Conservation (phyloP, 2,797 vertebrate species). For the Micrastur ruficollis region DNA sequence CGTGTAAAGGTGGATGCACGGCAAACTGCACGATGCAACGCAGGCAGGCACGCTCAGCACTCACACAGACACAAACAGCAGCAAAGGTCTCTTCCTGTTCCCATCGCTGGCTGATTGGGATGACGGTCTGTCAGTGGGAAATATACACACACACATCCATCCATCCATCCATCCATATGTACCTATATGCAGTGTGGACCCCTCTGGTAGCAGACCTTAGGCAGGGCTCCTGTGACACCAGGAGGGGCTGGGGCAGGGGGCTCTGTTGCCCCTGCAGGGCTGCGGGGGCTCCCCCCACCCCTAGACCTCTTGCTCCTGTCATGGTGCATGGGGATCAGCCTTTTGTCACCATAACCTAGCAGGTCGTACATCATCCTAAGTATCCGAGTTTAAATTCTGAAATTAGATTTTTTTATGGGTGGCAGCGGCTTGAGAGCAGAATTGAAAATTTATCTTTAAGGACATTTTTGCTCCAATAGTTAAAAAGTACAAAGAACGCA, state of each 20-base stretch:
- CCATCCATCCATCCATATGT: too few species aligned
- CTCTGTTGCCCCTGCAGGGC: background rate
- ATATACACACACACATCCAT: fast-evolving
- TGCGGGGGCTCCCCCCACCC: background rate
- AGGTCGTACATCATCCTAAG: background rate
- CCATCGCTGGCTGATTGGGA: background rate
- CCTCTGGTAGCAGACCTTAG: background rate
- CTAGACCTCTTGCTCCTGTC: background rate
- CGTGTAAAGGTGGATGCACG: fast-evolving
- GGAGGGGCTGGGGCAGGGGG: background rate
- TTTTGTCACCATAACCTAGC: background rate
- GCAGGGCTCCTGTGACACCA: background rate
- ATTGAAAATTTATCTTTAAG: background rate
- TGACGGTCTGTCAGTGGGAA: background rate
- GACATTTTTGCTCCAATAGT: background rate
- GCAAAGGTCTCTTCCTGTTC: background rate
- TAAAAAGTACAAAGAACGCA: background rate
- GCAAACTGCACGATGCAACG: fast-evolving
- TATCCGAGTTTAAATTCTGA: background rate
- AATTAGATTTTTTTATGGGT: background rate
- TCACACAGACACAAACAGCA: background rate
- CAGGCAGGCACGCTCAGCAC: fast-evolving
- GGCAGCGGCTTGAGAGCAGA: background rate
- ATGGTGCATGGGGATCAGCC: too few species aligned
- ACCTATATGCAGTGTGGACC: fast-evolving